Evolutionary conservation across 1,140 invertebrate species (phyloP).

Genomic region (Lucilia sericata): DNA sequence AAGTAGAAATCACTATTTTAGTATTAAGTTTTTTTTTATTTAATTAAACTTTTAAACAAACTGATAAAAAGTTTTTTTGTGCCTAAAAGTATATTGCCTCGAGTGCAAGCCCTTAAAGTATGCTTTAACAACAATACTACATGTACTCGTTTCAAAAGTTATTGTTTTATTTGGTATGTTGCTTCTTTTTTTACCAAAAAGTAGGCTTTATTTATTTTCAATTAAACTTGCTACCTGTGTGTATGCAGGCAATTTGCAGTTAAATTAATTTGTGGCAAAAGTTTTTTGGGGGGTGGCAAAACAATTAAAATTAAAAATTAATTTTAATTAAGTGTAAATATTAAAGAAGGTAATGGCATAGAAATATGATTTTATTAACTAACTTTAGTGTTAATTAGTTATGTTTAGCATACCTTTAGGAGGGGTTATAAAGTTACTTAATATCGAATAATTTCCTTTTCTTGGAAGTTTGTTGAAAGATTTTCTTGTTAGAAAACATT

Average conservation of each 20-base stretch:
- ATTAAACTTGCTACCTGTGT: background rate
- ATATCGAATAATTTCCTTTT: no score
- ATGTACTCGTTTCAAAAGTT: no score
- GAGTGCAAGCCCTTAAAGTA: background rate
- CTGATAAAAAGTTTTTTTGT: no score
- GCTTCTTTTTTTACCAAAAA: background rate
- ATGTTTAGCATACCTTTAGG: background rate
- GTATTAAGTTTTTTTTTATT: no score
- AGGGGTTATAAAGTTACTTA: background rate
- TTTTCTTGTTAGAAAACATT: background rate
- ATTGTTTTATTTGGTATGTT: no score
- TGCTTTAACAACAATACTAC: background rate
- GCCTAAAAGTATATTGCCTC: no score
- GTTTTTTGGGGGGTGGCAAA: background rate
- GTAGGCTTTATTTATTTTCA: constrained; percentile 32
- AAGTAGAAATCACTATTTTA: no score
- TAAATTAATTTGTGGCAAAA: background rate
- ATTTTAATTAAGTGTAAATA: background rate
- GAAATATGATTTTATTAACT: background rate
- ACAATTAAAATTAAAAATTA: constrained; percentile 17
- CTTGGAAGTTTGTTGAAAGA: no score
- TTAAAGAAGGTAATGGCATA: background rate
- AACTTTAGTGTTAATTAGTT: background rate
- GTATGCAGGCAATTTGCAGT: background rate
- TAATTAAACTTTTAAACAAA: constrained; percentile 46